These are phyloP conservation scores for Dromococcyx pavoninus DNA, from an alignment of 2,797 vertebrate genomes.

Conservation along the genomic window DNA sequence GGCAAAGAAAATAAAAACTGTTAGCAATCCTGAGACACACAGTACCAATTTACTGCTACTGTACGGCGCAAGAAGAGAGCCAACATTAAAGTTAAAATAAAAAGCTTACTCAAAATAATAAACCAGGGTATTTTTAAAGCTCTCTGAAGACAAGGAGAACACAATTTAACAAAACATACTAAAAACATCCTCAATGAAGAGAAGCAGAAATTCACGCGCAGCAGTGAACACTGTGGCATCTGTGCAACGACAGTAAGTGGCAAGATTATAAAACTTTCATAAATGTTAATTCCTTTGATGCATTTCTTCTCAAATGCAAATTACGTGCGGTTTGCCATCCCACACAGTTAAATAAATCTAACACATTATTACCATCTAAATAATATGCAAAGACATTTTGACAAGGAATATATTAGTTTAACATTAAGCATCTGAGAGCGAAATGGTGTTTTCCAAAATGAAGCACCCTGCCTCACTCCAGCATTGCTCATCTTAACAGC, in stretches of 20 bases:
- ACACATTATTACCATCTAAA: slow-evolving; percentile 39
- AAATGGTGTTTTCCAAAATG: neutral
- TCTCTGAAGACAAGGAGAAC: neutral
- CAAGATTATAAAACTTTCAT: slow-evolving; percentile 49
- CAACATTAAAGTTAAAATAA: neutral
- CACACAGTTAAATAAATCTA: slow-evolving; percentile 35
- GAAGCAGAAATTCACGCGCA: neutral
- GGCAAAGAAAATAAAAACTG: neutral
- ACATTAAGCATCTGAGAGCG: neutral
- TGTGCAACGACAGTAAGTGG: slow-evolving; percentile 29
- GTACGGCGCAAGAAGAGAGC: neutral
- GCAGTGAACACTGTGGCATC: neutral
- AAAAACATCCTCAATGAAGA: neutral
- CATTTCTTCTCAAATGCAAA: slow-evolving; percentile 66
- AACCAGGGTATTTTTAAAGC: neutral
- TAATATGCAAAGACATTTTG: slow-evolving; percentile 53
- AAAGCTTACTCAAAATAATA: neutral
- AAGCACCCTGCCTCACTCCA: neutral
- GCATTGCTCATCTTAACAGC: neutral
- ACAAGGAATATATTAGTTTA: slow-evolving; percentile 41
- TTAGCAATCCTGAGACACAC: neutral
- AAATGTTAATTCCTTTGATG: slow-evolving; percentile 61
- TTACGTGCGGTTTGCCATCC: neutral
- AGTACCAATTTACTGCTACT: neutral
- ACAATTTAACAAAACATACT: neutral